Percentiles rank a stretch among this genome's conserved stretches.
Conservation (phyloP, 2,797 vertebrate species). For the Steatocranus sp. region DNA sequence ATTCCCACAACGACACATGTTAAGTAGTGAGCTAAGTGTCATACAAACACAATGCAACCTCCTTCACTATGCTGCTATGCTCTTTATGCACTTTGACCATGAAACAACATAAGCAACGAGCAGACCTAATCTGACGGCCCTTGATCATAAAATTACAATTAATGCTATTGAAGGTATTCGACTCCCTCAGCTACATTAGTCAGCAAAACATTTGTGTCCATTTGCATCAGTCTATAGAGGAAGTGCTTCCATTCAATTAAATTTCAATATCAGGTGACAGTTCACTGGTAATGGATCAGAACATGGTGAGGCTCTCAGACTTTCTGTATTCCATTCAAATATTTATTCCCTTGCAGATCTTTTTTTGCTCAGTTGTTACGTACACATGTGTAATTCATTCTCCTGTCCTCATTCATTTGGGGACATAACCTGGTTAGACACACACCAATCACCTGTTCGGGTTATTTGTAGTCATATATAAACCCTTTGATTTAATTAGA, state of each 20-base stretch:
- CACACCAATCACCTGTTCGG: background rate
- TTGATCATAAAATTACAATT: background rate
- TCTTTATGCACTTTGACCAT: background rate
- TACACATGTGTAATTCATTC: background rate
- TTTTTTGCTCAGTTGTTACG: background rate
- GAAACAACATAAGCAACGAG: background rate
- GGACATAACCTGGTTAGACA: background rate
- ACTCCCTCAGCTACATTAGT: background rate
- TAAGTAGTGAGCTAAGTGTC: background rate
- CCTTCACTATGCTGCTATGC: background rate
- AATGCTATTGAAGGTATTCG: background rate
- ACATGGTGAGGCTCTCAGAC: rapidly evolving
- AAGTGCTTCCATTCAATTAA: background rate
- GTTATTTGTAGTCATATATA: background rate
- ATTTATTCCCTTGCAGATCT: background rate
- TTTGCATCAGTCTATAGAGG: background rate
- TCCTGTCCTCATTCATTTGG: background rate
- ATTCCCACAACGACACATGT: conserved; percentile 5
- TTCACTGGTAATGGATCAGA: background rate
- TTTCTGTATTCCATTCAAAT: background rate
- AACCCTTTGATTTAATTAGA: background rate
- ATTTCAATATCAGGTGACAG: background rate
- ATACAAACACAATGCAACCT: background rate
- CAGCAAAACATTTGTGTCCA: background rate
- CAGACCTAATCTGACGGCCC: background rate